Evolutionary conservation across 1,140 invertebrate genomes (phyloP).

Genomic region (Panagrolaimus sp.): DNA sequence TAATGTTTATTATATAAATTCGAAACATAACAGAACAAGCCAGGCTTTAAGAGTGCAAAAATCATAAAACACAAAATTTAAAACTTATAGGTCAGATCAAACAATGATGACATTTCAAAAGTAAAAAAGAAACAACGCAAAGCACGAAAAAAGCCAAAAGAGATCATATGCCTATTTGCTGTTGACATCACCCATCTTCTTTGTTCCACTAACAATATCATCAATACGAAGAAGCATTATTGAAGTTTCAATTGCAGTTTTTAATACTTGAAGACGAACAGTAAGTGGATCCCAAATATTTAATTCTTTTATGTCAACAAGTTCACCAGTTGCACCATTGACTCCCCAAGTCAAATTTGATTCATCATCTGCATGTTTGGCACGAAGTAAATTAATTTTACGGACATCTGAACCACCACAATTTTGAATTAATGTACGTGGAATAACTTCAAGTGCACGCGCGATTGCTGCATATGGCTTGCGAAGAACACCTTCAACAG

Average conservation of each 20-base stretch:
- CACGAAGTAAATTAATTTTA: constrained; percentile 81
- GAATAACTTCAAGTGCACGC: constrained; percentile 89
- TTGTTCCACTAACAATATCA: constrained; percentile 94
- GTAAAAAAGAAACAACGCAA: not conserved
- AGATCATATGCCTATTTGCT: constrained; percentile 5
- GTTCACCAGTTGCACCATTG: constrained; percentile 83
- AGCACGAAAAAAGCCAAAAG: not conserved
- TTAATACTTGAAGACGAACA: constrained; percentile 89
- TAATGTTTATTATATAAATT: no score
- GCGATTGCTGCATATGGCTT: constrained; percentile 88
- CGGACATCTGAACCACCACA: constrained; percentile 94
- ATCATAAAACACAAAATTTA: no score
- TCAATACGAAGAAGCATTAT: constrained; percentile 84
- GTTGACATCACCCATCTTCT: constrained; percentile 65
- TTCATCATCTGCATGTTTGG: constrained; percentile 62
- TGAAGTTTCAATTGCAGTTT: constrained; percentile 84
- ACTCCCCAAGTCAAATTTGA: constrained; percentile 76
- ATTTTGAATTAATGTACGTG: constrained; percentile 90
- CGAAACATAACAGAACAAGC: no score
- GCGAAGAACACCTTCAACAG: constrained; percentile 69
- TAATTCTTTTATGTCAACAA: constrained; percentile 80
- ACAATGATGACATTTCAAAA: no score
- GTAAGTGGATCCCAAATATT: constrained; percentile 92
- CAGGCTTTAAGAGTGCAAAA: no score
- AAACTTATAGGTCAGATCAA: no score